A percentile compares a stretch with the other conserved stretches of the same genome.
Conservation (phyloP, 1,140 invertebrate species). For the Heliconius eleuchia region DNA sequence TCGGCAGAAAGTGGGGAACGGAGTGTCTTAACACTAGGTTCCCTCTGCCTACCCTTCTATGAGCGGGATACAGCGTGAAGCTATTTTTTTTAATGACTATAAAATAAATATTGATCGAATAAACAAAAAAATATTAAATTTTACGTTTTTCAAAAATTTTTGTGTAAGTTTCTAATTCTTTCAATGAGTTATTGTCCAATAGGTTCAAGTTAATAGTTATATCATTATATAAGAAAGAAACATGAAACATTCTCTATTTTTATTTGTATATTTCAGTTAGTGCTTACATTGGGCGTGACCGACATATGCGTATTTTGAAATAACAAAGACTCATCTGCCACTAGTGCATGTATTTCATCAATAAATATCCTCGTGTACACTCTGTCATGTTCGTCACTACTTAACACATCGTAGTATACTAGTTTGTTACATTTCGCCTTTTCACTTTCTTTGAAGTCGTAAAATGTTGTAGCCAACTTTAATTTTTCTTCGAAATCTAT, state of each 20-base stretch:
- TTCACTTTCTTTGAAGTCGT: slow-evolving; percentile 66
- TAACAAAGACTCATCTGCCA: slow-evolving; percentile 60
- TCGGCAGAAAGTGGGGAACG: too few species aligned
- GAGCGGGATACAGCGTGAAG: too few species aligned
- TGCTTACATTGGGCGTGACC: slow-evolving; percentile 64
- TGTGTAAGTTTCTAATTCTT: too few species aligned
- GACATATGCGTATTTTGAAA: slow-evolving; percentile 69
- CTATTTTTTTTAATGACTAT: neutral
- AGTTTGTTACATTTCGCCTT: slow-evolving; percentile 60
- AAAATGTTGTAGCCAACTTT: slow-evolving; percentile 65
- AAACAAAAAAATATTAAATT: neutral
- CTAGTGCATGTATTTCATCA: slow-evolving; percentile 68
- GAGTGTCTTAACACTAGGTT: too few species aligned
- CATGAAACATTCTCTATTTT: neutral
- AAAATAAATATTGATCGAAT: neutral
- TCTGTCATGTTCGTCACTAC: slow-evolving; percentile 65
- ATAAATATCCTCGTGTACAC: slow-evolving; percentile 72
- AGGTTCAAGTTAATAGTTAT: too few species aligned
- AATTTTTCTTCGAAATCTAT: slow-evolving; percentile 74
- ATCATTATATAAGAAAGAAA: neutral
- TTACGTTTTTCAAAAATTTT: neutral
- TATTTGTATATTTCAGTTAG: neutral
- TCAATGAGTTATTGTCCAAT: too few species aligned
- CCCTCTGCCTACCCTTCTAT: too few species aligned
- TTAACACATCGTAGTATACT: slow-evolving; percentile 66